Conservation (phyloP, 2,113 vertebrate species). For the Apeltes quadracus region DNA sequence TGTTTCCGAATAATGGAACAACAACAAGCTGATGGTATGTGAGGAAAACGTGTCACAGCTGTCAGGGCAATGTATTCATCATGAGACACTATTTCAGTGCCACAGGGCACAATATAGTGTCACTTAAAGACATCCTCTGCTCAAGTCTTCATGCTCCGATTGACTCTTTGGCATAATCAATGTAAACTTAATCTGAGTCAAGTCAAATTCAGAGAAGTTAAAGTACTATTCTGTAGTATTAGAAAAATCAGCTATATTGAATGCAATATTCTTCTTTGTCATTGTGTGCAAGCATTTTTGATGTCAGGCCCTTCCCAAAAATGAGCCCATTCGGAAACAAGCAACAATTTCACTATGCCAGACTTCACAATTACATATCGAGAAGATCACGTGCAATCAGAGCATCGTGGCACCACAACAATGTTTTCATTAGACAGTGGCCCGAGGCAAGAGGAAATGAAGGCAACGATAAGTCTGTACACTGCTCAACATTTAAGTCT, state of each 20-base stretch:
- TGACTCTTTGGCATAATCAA: too few species aligned
- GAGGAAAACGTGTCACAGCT: constrained; percentile 16
- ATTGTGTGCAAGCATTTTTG: constrained; percentile 7
- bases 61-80: not conserved
- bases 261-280: not conserved
- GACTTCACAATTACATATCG: constrained; percentile 35
- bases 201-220: too few species aligned
- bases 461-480: constrained; percentile 13
- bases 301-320: not conserved
- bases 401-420: constrained; percentile 15
- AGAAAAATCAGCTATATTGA: constrained; percentile 8
- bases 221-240: not conserved
- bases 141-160: too few species aligned
- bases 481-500: constrained; percentile 1
- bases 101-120: constrained; percentile 5
- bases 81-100: not conserved
- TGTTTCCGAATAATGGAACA: not conserved
- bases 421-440: constrained; percentile 40
- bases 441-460: constrained; percentile 19
- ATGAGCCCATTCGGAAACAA: constrained; percentile 18
- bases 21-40: constrained; percentile 2
- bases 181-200: too few species aligned
- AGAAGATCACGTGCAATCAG: constrained; percentile 45
- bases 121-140: too few species aligned
- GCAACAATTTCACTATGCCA: constrained; percentile 21